Percentiles rank a stretch among this genome's conserved stretches.
Conservation (phyloP, 2,797 vertebrate genomes). For the Anomalospiza imberbis region DNA sequence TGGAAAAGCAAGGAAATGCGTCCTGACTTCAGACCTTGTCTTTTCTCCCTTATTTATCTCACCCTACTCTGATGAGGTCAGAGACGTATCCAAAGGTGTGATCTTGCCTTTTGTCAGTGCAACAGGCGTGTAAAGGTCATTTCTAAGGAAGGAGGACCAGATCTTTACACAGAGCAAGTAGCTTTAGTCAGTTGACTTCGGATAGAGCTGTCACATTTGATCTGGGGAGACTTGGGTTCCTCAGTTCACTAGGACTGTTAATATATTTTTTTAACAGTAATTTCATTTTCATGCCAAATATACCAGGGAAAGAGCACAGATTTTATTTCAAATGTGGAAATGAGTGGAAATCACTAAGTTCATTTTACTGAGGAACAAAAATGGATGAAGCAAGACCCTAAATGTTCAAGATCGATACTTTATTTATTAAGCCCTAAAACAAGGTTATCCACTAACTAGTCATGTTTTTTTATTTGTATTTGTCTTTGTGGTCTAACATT, state of each 20-base stretch:
- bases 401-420: background rate
- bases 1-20: background rate
- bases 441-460: background rate
- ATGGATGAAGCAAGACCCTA: background rate
- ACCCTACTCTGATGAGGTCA: background rate
- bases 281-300: background rate
- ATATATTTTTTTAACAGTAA: background rate
- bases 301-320: background rate
- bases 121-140: background rate
- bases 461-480: background rate
- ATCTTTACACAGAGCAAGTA: background rate
- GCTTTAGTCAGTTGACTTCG: background rate
- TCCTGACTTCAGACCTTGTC: background rate
- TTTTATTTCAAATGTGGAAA: slow-evolving; percentile 15
- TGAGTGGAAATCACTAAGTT: background rate
- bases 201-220: background rate
- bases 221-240: background rate
- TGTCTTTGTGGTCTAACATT: background rate
- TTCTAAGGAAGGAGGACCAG: background rate
- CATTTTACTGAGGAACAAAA: background rate
- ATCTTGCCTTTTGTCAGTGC: background rate
- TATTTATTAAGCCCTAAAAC: slow-evolving; percentile 43
- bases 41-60: background rate
- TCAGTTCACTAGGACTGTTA: background rate
- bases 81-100: background rate